phyloP scores from a whole-genome alignment of 2,888 invertebrate species.

The Troides oblongomaculatus region DNA sequence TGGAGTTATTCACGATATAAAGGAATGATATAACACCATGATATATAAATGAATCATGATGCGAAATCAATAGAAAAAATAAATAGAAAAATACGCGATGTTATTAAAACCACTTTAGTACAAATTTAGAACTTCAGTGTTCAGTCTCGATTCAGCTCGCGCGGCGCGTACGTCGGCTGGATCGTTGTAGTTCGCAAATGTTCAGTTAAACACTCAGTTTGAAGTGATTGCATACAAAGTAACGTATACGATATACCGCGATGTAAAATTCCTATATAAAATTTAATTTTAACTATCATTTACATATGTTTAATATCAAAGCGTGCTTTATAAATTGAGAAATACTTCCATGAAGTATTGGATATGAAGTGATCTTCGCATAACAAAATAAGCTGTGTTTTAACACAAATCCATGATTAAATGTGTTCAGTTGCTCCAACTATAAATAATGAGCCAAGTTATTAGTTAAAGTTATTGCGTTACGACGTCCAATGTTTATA shows the following conservation, averaged over 20 bases:
- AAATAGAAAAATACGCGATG: conserved; percentile 71
- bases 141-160: conserved; percentile 63
- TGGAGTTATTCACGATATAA: background rate
- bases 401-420: conserved; percentile 14
- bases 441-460: conserved; percentile 28
- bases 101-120: conserved; percentile 75
- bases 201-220: conserved; percentile 18
- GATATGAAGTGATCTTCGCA: background rate
- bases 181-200: conserved; percentile 37
- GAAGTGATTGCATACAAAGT: conserved; percentile 17
- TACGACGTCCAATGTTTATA: conserved; percentile 26
- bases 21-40: background rate
- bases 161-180: conserved; percentile 62
- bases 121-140: conserved; percentile 66
- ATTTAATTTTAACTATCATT: background rate
- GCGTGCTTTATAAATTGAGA: no score
- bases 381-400: conserved; percentile 5
- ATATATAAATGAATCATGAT: conserved; percentile 56
- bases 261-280: background rate
- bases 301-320: no score
- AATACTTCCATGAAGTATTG: no score
- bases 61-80: conserved; percentile 48
- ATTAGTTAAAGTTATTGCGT: conserved; percentile 26
- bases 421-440: conserved; percentile 12
- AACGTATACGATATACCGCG: conserved; percentile 13